A percentile compares a stretch with the other conserved stretches of the same genome.
Conservation (phyloP, 1,140 invertebrate species). For the Cephus cinctus region DNA sequence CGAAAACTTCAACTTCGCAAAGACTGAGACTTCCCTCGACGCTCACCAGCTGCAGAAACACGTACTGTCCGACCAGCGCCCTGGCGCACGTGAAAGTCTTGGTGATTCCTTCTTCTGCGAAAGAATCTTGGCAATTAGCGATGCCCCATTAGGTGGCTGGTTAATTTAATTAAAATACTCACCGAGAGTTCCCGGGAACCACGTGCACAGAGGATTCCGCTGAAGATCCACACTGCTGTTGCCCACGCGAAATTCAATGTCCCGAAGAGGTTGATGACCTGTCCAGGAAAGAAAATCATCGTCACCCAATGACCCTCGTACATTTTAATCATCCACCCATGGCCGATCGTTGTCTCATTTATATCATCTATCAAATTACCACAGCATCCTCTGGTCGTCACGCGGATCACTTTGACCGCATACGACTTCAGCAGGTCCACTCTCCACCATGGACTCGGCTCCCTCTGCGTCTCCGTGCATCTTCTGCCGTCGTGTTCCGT, state of each 20-base stretch:
- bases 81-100: conserved; percentile 87
- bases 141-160: conserved; percentile 15
- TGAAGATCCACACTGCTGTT: conserved; percentile 84
- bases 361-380: conserved; percentile 55
- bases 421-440: conserved; percentile 83
- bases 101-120: conserved; percentile 83
- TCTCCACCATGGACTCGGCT: conserved; percentile 89
- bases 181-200: conserved; percentile 91
- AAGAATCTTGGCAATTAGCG: too few species aligned
- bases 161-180: conserved; percentile 38
- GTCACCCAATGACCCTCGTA: too few species aligned
- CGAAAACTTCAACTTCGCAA: conserved; percentile 90
- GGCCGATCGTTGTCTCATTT: not conserved
- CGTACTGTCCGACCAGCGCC: conserved; percentile 79
- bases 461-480: conserved; percentile 86
- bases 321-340: too few species aligned
- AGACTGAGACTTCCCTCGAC: conserved; percentile 86
- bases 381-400: conserved; percentile 84
- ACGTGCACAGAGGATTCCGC: conserved; percentile 86
- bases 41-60: conserved; percentile 86
- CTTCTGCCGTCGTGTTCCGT: conserved; percentile 83
- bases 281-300: conserved; percentile 23
- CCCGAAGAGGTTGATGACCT: conserved; percentile 86
- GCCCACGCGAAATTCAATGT: conserved; percentile 87
- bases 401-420: conserved; percentile 77